A percentile compares a stretch with the other conserved stretches of the same genome.
Evolutionary conservation across 2,888 invertebrate genomes (phyloP).

Genomic region (Desoria tigrina): DNA sequence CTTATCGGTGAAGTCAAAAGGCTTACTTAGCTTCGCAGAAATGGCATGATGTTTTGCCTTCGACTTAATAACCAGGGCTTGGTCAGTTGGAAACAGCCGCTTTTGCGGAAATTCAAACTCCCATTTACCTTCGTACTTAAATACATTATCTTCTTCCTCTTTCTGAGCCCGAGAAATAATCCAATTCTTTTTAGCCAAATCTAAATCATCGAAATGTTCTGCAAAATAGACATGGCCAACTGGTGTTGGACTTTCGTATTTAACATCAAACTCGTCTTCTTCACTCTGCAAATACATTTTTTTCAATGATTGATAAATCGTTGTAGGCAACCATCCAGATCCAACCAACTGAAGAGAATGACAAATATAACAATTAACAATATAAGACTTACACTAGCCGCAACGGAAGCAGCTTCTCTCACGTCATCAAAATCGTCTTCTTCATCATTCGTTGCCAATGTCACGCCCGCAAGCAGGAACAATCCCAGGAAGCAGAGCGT

Average conservation of each 20-base stretch:
- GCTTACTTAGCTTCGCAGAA: constrained; percentile 71
- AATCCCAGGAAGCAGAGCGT: not conserved
- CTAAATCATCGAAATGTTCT: constrained; percentile 81
- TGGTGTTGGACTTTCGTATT: constrained; percentile 73
- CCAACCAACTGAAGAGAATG: not conserved
- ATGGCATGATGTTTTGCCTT: constrained; percentile 97
- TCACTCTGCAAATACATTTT: constrained; percentile 24
- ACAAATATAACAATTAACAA: not conserved
- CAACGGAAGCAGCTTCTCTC: constrained; percentile 6
- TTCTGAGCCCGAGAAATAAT: constrained; percentile 87
- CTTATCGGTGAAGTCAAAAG: constrained; percentile 79
- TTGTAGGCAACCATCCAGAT: not conserved
- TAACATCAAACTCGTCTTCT: constrained; percentile 59
- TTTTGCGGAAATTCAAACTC: constrained; percentile 73
- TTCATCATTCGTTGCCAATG: not conserved
- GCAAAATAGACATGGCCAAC: constrained; percentile 70
- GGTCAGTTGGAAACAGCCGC: constrained; percentile 78
- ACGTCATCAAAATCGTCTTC: constrained; percentile 1
- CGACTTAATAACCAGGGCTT: constrained; percentile 84
- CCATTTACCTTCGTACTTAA: constrained; percentile 89
- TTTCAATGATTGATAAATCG: too few relatives aligned
- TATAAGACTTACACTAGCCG: constrained; percentile 7
- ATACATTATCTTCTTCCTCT: constrained; percentile 77
- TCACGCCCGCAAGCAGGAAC: not conserved
- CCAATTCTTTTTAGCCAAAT: constrained; percentile 77